Evolutionary conservation across 2,888 invertebrate species (phyloP), one percentile per base, ranked within the genome.

Genomic region (Heliconius aoede): DNA sequence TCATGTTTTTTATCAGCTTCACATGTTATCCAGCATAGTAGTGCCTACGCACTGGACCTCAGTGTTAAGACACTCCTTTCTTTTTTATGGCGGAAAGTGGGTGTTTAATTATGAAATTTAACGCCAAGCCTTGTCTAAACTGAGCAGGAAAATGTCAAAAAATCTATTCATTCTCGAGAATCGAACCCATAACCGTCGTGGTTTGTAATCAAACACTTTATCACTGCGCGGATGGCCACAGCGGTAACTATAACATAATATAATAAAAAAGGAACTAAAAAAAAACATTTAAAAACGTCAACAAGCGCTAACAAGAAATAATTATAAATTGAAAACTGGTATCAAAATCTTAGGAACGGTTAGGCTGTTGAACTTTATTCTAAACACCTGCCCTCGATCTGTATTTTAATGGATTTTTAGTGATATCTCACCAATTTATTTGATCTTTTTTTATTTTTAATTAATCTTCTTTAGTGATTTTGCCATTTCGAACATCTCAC

Each of bases 301-400:
- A 30, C 21, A 21, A 18, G 9, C 5, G 9, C n/a, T 28, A 21
- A 51, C n/a, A 51, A 51, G 24, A 69, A 28, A n/a, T 30, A 69
- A 46, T 26, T 21, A 55, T 40, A 51, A 30, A 46, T 46, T 26
- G 15, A 13, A 58, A 30, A 68, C 60, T 60, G 30, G 68, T 51
- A 69, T 55, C 62, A 24, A 69, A 8, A 15, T 32, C 30, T 69
- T 55, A 30, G n/a, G 15, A 65, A 65, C 26, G 28, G 26, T 51
- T 46, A 32, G 69, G 74, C 61, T 62, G 36, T 71, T 75, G 74
- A 75, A 75, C 74, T 75, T 62, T 75, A 32, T 55, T 69, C 69
- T 28, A 75, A 69, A 75, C 69, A 75, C 74, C 74, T 75, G 69
- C 32, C 62, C 46, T 30, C 32, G 21, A 40, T 72, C 51, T 61